These are phyloP conservation scores for Ochropleura leucogaster DNA, from an alignment of 2,888 invertebrate genomes.

Conservation along the genomic window DNA sequence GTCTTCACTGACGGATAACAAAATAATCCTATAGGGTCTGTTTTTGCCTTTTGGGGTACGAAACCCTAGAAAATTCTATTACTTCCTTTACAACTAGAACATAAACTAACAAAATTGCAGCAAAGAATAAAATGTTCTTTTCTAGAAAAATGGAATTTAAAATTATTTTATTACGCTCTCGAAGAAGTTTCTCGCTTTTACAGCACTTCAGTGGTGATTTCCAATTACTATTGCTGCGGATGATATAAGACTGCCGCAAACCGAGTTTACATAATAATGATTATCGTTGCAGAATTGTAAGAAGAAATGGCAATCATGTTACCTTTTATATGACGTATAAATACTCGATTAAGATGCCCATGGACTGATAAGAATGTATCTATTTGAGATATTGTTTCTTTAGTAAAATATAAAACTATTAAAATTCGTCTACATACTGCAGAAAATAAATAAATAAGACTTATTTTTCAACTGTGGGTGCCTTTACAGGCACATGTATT, in stretches of 20 bases:
- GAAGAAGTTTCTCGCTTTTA: slow-evolving; percentile 42
- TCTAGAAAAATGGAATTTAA: slow-evolving; percentile 52
- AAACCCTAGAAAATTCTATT: too few species aligned
- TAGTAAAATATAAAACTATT: not conserved
- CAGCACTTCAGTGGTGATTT: slow-evolving; percentile 40
- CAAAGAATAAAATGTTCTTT: slow-evolving; percentile 41
- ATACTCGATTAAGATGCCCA: too few species aligned
- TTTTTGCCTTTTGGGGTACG: too few species aligned
- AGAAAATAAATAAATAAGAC: not conserved
- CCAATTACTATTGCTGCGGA: slow-evolving; percentile 40
- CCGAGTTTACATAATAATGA: slow-evolving; percentile 39
- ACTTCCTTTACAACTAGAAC: slow-evolving; percentile 6
- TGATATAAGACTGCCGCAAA: slow-evolving; percentile 18
- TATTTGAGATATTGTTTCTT: not conserved
- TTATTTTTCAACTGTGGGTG: not conserved
- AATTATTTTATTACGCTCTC: slow-evolving; percentile 47
- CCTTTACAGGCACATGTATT: not conserved
- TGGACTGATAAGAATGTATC: not conserved
- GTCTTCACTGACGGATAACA: too few species aligned
- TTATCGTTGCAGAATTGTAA: not conserved
- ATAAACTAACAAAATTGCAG: slow-evolving; percentile 22
- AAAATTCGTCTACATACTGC: not conserved
- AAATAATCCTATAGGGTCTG: too few species aligned
- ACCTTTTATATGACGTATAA: too few species aligned
- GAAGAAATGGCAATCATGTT: not conserved